Base-by-base conservation (phyloP, 2,888 invertebrate species). In the Scotopteryx bipunctaria region DNA sequence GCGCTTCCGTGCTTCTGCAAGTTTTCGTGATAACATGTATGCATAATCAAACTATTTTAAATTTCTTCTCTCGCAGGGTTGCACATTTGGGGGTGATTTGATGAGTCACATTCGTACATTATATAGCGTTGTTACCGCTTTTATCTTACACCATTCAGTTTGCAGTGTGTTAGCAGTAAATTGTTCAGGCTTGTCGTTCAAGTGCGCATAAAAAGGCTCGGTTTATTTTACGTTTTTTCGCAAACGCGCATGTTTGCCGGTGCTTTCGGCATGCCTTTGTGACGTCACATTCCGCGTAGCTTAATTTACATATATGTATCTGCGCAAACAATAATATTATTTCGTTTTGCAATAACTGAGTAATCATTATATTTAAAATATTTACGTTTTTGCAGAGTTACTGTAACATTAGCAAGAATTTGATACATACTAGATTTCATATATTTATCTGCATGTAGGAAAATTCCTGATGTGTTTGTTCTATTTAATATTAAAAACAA, bases 181-280 rank as follows among this genome's bases (percentile, higher is more conserved):
- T 81, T 78, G 79, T 71, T 63, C 67, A 72, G 71, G 72, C 73
- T 70, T 75, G 81, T 81, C 78, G 72, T 67, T 79, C 74, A 76
- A 73, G 74, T 70, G 67, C 64, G 68, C 70, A 70, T 72, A 76
- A 76, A 80, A 81, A 72, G 69, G 63, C 56, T 50, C 51, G 38
- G 67, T 71, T 73, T 71, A 71, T 69, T 55, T 53, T 53, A 29
- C 43, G 19, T 58, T 60, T 48, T 58, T 58, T 51, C 50, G 40
- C 42, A 44, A 36, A 49, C 68, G 66, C 63, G 44, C 51, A 47
- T 67, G 65, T 72, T 73, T 72, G 64, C 63, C 41, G 59, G 64
- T 53, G 63, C 41, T 50, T 58, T 70, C 73, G 71, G 71, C 58
- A 25, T 55, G 56, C 58, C 71, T 78, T 74, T 73, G 57, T 72